Conservation (phyloP, 2,797 vertebrate species). For the Pelobates cultripes region DNA sequence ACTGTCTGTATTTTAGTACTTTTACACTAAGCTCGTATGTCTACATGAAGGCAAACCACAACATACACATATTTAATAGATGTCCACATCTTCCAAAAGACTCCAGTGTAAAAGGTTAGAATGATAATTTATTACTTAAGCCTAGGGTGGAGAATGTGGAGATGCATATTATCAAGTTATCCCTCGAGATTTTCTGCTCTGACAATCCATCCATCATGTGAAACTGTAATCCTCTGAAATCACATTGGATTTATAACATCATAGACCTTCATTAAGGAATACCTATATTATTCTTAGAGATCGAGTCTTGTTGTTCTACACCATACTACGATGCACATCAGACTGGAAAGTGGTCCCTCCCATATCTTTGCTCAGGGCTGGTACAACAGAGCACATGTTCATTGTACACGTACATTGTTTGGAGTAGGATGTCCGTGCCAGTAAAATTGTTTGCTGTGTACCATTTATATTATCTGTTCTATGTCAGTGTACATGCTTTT, state of each 20-base stretch:
- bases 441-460: too few species aligned
- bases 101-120: conserved; percentile 40
- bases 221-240: conserved; percentile 62
- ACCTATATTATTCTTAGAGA: conserved; percentile 29
- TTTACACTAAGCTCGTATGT: too few species aligned
- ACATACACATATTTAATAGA: background rate
- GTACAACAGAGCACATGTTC: too few species aligned
- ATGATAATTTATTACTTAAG: conserved; percentile 52
- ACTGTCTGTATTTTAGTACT: too few species aligned
- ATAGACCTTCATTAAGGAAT: conserved; percentile 59
- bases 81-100: conserved; percentile 19
- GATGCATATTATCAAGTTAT: conserved; percentile 60
- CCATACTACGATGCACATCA: conserved; percentile 19
- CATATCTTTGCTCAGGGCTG: too few species aligned
- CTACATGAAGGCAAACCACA: too few species aligned
- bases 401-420: too few species aligned
- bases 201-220: conserved; percentile 61
- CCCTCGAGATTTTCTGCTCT: conserved; percentile 58
- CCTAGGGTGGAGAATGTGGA: conserved; percentile 56
- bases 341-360: conserved; percentile 20
- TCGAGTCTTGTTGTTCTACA: conserved; percentile 16
- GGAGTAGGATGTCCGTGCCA: too few species aligned
- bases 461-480: too few species aligned
- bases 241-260: conserved; percentile 65
- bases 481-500: too few species aligned